Evolutionary conservation across 2,113 vertebrate genomes (phyloP).

Genomic region (Ibidorhyncha struthersii): DNA sequence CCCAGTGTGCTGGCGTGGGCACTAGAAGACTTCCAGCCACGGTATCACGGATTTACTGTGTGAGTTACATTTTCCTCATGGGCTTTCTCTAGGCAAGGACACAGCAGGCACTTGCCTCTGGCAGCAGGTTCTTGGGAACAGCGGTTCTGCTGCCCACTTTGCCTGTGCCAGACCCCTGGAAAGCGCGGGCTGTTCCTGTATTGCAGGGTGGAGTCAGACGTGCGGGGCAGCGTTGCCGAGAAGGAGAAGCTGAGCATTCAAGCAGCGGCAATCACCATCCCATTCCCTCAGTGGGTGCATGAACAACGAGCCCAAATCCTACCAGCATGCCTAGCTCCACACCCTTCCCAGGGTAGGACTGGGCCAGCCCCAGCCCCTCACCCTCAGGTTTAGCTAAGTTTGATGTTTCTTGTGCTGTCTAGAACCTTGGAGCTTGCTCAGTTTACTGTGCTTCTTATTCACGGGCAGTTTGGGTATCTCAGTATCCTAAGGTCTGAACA

Average conservation of each 20-base stretch:
- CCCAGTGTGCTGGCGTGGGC: rapidly evolving
- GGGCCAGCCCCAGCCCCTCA: neutral
- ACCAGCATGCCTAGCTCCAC: neutral
- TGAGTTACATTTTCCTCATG: neutral
- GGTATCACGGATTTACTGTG: neutral
- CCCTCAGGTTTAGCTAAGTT: rapidly evolving
- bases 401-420: neutral
- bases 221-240: neutral
- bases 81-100: neutral
- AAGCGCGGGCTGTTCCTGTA: neutral
- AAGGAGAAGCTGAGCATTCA: neutral
- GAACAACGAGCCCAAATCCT: neutral
- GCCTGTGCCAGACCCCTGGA: neutral
- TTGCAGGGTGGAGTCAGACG: neutral
- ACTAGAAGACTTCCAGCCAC: neutral
- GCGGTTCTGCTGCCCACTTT: neutral
- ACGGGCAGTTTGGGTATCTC: neutral
- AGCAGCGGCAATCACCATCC: neutral
- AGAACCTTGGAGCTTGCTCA: neutral
- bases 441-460: neutral
- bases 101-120: neutral
- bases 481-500: neutral
- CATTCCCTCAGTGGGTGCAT: neutral
- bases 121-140: neutral
- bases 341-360: neutral